Percentiles rank a stretch among this genome's conserved stretches.
These are phyloP conservation scores for Ooceraea biroi DNA, from an alignment of 1,140 invertebrate species.

Conservation along the genomic window DNA sequence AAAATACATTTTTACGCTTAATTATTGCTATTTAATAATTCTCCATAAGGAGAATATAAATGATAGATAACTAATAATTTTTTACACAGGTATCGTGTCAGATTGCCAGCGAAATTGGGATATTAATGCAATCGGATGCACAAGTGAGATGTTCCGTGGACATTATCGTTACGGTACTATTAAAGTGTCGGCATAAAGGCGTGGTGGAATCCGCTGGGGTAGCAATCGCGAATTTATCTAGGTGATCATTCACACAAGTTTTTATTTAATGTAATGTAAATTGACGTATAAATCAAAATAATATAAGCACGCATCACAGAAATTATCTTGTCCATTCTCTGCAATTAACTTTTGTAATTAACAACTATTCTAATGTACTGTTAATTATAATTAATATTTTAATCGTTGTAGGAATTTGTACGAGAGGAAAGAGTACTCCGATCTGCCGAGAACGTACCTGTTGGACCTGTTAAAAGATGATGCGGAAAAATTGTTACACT, in stretches of 20 bases:
- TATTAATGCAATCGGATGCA: conserved; percentile 77
- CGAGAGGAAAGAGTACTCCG: conserved; percentile 68
- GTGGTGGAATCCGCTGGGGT: conserved; percentile 91
- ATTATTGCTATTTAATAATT: conserved; percentile 6
- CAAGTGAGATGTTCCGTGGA: conserved; percentile 86
- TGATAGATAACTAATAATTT: conserved; percentile 39
- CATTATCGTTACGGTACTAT: conserved; percentile 89
- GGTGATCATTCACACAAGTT: conserved; percentile 63
- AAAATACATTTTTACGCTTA: no score
- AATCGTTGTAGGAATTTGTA: conserved; percentile 76
- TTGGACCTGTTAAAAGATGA: conserved; percentile 72
- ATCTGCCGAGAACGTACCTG: conserved; percentile 73
- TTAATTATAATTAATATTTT: neutral
- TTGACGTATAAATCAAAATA: neutral
- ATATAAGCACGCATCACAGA: neutral
- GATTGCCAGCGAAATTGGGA: conserved; percentile 84
- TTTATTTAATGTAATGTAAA: conserved; percentile 67
- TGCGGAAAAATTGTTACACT: conserved; percentile 80
- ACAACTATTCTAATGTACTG: neutral
- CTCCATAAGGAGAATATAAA: neutral
- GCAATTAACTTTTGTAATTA: neutral
- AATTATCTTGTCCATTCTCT: neutral
- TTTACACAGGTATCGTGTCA: conserved; percentile 86
- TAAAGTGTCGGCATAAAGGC: conserved; percentile 92
- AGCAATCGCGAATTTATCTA: conserved; percentile 86